Conservation (phyloP, 2,888 invertebrate genomes). For the Cerastis leucographa region DNA sequence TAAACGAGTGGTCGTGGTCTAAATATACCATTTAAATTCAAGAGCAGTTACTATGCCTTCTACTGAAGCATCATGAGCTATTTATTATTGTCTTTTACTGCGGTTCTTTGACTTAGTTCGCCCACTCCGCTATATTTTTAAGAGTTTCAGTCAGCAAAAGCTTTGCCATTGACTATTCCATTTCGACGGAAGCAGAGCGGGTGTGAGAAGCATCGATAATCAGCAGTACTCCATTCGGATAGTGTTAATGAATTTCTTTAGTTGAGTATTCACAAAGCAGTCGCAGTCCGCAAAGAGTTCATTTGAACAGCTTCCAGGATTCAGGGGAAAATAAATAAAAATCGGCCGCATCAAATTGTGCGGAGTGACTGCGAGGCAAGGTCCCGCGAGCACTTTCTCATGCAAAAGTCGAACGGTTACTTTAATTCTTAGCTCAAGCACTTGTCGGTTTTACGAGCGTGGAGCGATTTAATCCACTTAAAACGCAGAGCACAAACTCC, state of each 20-base stretch:
- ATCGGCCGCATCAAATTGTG: slow-evolving; percentile 81
- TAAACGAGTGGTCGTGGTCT: slow-evolving; percentile 84
- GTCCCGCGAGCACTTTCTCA: slow-evolving; percentile 88
- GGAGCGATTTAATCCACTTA: slow-evolving; percentile 91
- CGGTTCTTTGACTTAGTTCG: slow-evolving; percentile 78
- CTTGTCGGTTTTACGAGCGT: slow-evolving; percentile 91
- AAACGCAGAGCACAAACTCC: slow-evolving; percentile 90
- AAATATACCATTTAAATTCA: slow-evolving; percentile 89
- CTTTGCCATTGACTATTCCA: slow-evolving; percentile 65
- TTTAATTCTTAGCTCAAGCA: slow-evolving; percentile 90
- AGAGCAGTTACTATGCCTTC: slow-evolving; percentile 83
- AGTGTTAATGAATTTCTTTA: slow-evolving; percentile 86
- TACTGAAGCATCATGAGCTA: slow-evolving; percentile 81
- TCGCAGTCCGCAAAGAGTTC: slow-evolving; percentile 79
- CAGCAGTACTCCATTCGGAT: slow-evolving; percentile 76
- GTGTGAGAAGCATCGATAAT: slow-evolving; percentile 76
- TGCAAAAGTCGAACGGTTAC: slow-evolving; percentile 91
- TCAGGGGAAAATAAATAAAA: slow-evolving; percentile 84
- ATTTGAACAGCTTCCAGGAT: slow-evolving; percentile 79
- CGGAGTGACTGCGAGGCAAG: slow-evolving; percentile 84
- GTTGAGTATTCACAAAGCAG: slow-evolving; percentile 85
- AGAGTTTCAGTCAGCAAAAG: slow-evolving; percentile 59
- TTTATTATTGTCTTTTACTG: slow-evolving; percentile 83
- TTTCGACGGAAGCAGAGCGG: slow-evolving; percentile 67
- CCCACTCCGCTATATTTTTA: slow-evolving; percentile 64